Percentiles rank a stretch among this genome's conserved stretches.
These are phyloP conservation scores for Crambe crambe DNA, from an alignment of 37 sponge, comb jelly and placozoan genomes.

Conservation along the genomic window DNA sequence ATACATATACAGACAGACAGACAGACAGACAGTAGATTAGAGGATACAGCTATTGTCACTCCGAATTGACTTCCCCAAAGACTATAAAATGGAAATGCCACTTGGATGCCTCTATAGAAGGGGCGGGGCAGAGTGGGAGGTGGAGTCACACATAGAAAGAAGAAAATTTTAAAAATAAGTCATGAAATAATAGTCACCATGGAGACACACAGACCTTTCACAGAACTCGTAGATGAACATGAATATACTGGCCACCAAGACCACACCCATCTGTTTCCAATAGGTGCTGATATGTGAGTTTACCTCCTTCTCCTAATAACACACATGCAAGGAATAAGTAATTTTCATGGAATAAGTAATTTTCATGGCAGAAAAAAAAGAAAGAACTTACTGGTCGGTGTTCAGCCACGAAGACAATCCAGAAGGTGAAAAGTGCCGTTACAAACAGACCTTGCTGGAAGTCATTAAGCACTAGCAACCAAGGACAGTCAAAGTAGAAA, in stretches of 20 bases:
- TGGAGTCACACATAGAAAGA: no score
- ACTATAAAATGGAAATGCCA: slow-evolving; percentile 33
- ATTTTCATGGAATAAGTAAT: no score
- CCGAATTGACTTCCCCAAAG: slow-evolving; percentile 55
- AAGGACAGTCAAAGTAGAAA: slow-evolving; percentile 62
- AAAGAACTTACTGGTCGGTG: slow-evolving; percentile 14
- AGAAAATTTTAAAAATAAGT: not conserved
- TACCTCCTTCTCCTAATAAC: slow-evolving; percentile 21
- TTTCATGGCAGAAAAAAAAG: not conserved
- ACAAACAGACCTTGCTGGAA: slow-evolving; percentile 67
- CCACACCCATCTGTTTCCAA: slow-evolving; percentile 63
- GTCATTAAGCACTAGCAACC: slow-evolving; percentile 74
- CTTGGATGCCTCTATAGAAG: slow-evolving; percentile 28
- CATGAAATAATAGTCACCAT: not conserved
- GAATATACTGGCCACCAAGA: slow-evolving; percentile 25
- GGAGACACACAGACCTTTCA: slow-evolving; percentile 54
- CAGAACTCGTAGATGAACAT: slow-evolving; percentile 83
- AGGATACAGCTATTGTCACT: slow-evolving; percentile 51
- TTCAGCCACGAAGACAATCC: slow-evolving; percentile 71
- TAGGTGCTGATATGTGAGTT: slow-evolving; percentile 30
- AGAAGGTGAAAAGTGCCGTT: slow-evolving; percentile 58
- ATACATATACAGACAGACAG: no score
- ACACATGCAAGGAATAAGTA: not conserved
- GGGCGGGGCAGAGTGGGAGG: not conserved
- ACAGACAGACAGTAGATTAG: not conserved